These are phyloP conservation scores for Psophia crepitans DNA, from an alignment of 2,113 vertebrate genomes.

Conservation along the genomic window DNA sequence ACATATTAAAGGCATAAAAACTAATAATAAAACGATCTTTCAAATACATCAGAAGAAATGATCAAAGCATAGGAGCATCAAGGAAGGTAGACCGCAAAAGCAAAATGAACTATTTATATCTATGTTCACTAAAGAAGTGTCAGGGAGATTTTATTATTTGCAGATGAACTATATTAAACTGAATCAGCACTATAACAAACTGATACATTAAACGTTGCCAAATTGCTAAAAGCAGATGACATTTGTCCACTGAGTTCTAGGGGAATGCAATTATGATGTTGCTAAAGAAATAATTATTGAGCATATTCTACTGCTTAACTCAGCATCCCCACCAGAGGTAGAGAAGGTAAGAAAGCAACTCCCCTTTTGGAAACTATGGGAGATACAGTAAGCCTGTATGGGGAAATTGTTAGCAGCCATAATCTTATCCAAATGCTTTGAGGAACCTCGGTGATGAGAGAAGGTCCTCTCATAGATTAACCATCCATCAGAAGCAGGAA, in stretches of 20 bases:
- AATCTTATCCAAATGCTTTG: background rate
- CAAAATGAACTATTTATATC: constrained; percentile 40
- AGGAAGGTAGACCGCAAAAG: constrained; percentile 40
- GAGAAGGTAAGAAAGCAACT: background rate
- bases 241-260: background rate
- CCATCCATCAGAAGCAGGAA: background rate
- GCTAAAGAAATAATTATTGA: background rate
- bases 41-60: constrained; percentile 50
- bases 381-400: background rate
- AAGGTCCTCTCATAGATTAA: background rate
- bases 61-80: constrained; percentile 53
- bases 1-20: constrained; percentile 25
- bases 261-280: background rate
- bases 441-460: background rate
- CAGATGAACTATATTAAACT: constrained; percentile 46
- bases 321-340: background rate
- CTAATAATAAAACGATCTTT: constrained; percentile 32
- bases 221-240: background rate
- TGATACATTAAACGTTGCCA: background rate
- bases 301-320: background rate
- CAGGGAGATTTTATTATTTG: constrained; percentile 48
- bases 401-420: background rate
- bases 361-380: background rate
- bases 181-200: constrained; percentile 8
- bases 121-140: constrained; percentile 23